Conservation (phyloP, 1,140 invertebrate genomes). For the Drosophila persimilis region DNA sequence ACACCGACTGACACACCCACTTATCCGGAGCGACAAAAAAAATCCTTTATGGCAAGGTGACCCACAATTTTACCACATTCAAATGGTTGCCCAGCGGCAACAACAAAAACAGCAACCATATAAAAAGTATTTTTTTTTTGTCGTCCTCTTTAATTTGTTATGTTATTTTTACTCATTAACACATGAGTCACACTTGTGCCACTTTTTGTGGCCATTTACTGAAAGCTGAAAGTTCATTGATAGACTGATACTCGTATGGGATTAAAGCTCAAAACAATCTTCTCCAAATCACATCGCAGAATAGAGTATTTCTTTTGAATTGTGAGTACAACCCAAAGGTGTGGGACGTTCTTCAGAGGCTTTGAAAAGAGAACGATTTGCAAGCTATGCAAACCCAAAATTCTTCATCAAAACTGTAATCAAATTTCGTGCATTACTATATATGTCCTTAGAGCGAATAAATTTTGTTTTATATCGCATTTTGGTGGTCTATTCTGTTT, state of each 20-base stretch:
- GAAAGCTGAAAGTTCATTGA: too few species aligned
- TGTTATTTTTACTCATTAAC: constrained; percentile 25
- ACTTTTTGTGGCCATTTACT: constrained; percentile 11
- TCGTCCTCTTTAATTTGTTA: not conserved
- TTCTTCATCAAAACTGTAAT: not conserved
- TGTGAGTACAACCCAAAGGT: too few species aligned
- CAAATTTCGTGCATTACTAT: constrained; percentile 6
- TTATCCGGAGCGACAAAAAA: constrained; percentile 25
- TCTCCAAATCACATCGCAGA: not conserved
- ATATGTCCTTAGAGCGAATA: too few species aligned
- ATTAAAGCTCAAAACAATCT: constrained; percentile 3
- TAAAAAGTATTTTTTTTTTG: not conserved
- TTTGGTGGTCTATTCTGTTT: constrained; percentile 15
- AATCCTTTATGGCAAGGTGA: constrained; percentile 58
- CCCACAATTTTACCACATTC: constrained; percentile 57
- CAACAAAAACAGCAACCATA: constrained; percentile 15
- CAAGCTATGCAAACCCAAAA: too few species aligned
- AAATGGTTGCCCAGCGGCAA: constrained; percentile 48
- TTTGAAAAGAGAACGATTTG: too few species aligned
- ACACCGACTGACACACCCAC: constrained; percentile 32
- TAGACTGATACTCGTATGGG: not conserved
- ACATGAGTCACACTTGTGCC: not conserved
- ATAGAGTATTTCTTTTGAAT: not conserved
- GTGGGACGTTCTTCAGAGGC: too few species aligned
- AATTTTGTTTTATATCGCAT: not conserved